These are phyloP conservation scores for Anableps anableps DNA, from an alignment of 2,797 vertebrate species.

Conservation along the genomic window DNA sequence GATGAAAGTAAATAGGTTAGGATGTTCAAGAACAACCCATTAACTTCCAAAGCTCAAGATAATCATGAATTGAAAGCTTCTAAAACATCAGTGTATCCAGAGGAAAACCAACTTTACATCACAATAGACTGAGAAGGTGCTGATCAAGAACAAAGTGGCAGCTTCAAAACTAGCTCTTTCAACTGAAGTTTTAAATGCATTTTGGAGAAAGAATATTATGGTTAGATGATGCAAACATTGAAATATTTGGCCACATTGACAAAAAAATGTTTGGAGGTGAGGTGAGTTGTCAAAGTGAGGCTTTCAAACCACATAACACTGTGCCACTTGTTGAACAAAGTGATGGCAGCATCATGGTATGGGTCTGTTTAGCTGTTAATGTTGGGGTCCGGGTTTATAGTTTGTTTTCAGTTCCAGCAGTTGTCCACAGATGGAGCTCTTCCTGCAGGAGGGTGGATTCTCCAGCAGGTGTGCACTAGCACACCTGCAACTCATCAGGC, in stretches of 20 bases:
- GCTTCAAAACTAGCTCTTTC: background rate
- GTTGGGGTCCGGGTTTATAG: no score
- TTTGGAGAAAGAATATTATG: background rate
- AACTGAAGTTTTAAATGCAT: no score
- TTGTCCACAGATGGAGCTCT: no score
- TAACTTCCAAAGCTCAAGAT: background rate
- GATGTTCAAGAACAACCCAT: background rate
- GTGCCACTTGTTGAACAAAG: background rate
- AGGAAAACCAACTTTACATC: background rate
- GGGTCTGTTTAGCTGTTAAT: background rate
- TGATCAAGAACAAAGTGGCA: background rate
- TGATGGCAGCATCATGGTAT: background rate
- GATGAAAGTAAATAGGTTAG: background rate
- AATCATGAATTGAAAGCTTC: background rate
- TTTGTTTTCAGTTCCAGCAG: no score
- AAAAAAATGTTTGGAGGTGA: background rate
- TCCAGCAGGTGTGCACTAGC: no score
- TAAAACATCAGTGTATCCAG: background rate
- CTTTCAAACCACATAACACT: background rate
- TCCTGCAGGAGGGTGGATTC: no score
- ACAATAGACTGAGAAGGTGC: background rate
- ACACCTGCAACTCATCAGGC: no score
- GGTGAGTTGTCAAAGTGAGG: background rate
- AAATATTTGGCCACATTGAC: background rate
- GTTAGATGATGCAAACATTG: background rate